Evolutionary conservation across 2,888 invertebrate genomes (phyloP).

Genomic region (Plutella xylostella): DNA sequence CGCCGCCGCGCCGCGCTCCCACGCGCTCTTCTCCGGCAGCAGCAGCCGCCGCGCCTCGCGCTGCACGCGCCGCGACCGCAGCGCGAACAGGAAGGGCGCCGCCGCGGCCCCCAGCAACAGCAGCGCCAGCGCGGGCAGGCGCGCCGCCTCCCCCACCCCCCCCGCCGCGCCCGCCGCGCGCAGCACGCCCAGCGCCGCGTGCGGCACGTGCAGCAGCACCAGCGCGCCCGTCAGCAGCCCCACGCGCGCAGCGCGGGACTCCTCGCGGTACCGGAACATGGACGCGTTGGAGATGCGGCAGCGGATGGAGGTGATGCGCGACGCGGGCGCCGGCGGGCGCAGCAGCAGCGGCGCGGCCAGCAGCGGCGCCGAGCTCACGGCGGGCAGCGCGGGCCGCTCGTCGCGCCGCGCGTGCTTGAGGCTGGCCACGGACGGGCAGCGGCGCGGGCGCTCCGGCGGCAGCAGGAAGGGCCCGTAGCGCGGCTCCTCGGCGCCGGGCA

Average conservation of each 20-base stretch:
- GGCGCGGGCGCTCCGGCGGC: slow-evolving; percentile 51
- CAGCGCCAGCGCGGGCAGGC: slow-evolving; percentile 64
- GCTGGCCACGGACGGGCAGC: slow-evolving; percentile 59
- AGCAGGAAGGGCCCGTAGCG: slow-evolving; percentile 59
- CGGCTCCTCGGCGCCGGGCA: slow-evolving; percentile 31
- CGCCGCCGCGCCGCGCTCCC: slow-evolving; percentile 59
- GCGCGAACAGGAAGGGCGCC: slow-evolving; percentile 82
- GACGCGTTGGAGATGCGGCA: slow-evolving; percentile 88
- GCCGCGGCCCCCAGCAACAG: slow-evolving; percentile 73
- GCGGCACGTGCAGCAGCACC: slow-evolving; percentile 80
- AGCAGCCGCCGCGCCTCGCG: slow-evolving; percentile 52
- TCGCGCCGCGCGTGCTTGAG: slow-evolving; percentile 50
- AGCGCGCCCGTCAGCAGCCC: slow-evolving; percentile 73
- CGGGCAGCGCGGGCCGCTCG: slow-evolving; percentile 49
- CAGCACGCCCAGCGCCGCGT: slow-evolving; percentile 51
- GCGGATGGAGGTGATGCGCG: slow-evolving; percentile 79
- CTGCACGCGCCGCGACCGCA: slow-evolving; percentile 76
- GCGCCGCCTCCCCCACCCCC: slow-evolving; percentile 57
- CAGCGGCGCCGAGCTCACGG: slow-evolving; percentile 65
- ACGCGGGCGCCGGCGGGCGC: slow-evolving; percentile 47
- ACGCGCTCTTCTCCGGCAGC: slow-evolving; percentile 57
- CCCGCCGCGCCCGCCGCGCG: slow-evolving; percentile 47
- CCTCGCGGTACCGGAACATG: slow-evolving; percentile 86
- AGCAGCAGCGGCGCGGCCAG: slow-evolving; percentile 49
- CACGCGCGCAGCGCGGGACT: slow-evolving; percentile 89